phyloP scores from a whole-genome alignment of 2,888 invertebrate genomes.

The Nephrotoma appendiculata region DNA sequence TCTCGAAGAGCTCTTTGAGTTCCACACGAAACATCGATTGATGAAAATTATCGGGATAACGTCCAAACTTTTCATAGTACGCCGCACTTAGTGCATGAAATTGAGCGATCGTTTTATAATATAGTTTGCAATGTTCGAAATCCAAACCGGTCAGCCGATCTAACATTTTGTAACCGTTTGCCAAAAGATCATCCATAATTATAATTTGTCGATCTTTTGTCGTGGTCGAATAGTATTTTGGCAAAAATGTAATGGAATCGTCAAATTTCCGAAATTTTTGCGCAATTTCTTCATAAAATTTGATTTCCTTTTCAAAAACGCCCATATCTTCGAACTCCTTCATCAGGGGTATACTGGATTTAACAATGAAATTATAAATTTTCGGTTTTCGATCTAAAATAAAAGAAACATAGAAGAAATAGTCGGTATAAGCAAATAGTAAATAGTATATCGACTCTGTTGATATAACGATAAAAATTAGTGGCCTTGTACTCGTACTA shows the following conservation, averaged over 20 bases:
- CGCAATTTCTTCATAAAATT: neutral
- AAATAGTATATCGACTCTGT: neutral
- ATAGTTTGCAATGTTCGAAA: conserved; percentile 22
- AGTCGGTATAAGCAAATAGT: neutral
- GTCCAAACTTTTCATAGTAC: neutral
- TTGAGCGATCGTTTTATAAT: too few species aligned
- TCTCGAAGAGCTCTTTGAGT: neutral
- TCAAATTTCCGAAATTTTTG: neutral
- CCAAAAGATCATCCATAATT: conserved; percentile 26
- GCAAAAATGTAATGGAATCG: neutral
- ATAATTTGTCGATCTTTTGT: conserved; percentile 21
- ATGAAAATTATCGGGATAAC: neutral
- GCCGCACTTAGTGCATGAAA: neutral
- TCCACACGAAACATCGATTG: neutral
- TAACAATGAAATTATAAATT: neutral
- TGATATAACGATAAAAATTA: neutral
- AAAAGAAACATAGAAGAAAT: neutral
- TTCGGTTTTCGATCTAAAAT: neutral
- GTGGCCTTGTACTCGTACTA: neutral
- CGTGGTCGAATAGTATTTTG: neutral
- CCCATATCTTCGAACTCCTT: neutral
- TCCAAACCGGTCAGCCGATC: conserved; percentile 23
- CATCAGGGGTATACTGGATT: neutral
- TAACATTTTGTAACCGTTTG: conserved; percentile 23
- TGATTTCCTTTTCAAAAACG: neutral